Conservation (phyloP, 2,888 invertebrate genomes). For the Phytoseiulus persimilis region DNA sequence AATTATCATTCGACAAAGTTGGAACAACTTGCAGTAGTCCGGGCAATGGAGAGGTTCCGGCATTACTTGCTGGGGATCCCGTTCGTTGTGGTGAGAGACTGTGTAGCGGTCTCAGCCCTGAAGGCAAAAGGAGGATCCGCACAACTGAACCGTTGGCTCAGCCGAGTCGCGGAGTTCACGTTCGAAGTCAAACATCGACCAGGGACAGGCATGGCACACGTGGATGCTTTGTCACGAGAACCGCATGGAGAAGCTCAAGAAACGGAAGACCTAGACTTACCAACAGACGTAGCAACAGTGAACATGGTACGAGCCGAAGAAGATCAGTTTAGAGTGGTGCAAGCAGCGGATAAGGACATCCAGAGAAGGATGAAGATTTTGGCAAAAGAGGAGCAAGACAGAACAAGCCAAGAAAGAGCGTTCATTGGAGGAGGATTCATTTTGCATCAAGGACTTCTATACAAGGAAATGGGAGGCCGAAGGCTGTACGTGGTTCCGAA, state of each 20-base stretch:
- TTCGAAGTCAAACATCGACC: conserved; percentile 37
- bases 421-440: too few relatives aligned
- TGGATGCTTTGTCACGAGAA: conserved; percentile 19
- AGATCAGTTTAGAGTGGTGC: background rate
- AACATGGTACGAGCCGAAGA: background rate
- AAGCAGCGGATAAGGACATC: background rate
- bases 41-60: background rate
- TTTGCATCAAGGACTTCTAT: too few relatives aligned
- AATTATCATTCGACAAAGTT: background rate
- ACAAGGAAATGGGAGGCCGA: too few relatives aligned
- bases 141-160: background rate
- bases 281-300: background rate
- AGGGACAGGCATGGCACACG: conserved; percentile 35
- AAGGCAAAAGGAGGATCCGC: background rate
- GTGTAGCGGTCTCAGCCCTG: background rate
- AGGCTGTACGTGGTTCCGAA: background rate
- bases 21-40: background rate
- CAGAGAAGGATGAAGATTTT: too few relatives aligned
- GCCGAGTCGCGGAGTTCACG: background rate
- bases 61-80: background rate
- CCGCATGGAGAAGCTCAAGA: conserved; percentile 26
- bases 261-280: background rate
- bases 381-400: too few relatives aligned
- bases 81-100: background rate
- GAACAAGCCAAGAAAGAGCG: too few relatives aligned